Base-by-base conservation (phyloP, 1,140 invertebrate genomes). In the Bombus waltoni region DNA sequence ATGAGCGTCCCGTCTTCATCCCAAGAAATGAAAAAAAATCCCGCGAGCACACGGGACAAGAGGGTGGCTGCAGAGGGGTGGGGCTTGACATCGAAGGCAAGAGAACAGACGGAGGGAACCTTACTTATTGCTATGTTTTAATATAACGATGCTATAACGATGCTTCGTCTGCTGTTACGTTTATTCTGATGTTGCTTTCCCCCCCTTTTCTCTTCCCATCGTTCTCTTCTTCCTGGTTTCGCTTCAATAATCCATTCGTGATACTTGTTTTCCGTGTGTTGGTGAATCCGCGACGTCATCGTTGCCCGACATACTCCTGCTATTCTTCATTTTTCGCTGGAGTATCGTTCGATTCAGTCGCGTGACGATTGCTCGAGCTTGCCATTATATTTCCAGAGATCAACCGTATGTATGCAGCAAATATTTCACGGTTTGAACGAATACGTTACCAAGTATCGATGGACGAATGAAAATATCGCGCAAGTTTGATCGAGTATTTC, bases 71-170 rank as follows among this genome's bases (percentile, higher is more conserved):
- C 59, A n/a, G 59, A 77, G 72, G 75, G 70, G 57, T 72, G 80
- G 88, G 73, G 86, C 73, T 81, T 89, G 81, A 89, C 85, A 74
- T 89, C 66, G 88, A 85, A 82, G 73, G 77, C 73, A 81, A 65
- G 81, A 62, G 82, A 66, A 77, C 65, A 89, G 88, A 77, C 76
- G 53, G 88, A 92, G 86, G 87, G 91, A 92, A 86, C 81, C 87
- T 93, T 93, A 93, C 92, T 93, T 93, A 93, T 92, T 93, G 91
- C 91, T 92, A 93, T 93, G 93, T 94, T 94, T 93, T 94, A 93
- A 93, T 94, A 94, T 92, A 93, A 94, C 91, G 92, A 92, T 87
- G 91, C 88, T 89, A 89, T 94, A 93, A 94, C 92, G 91, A 93
- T 89, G 86, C 87, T 83, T 76, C 88, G 87, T 83, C 88, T 89